These are phyloP conservation scores for Arbacia lixula DNA, from an alignment of 53 echinoderm and acorn worm species.

Conservation along the genomic window DNA sequence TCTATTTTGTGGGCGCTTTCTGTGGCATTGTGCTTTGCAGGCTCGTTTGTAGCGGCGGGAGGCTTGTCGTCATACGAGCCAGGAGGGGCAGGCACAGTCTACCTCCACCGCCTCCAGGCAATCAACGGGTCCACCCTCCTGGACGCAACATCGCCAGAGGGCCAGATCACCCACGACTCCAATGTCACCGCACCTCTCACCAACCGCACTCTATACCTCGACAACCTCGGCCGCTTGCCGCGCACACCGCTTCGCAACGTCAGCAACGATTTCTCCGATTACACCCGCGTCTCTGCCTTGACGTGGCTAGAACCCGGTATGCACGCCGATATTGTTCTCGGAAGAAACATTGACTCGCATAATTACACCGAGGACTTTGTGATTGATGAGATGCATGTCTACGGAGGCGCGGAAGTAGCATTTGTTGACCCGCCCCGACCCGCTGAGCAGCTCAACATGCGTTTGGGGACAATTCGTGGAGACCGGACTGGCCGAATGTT, in stretches of 20 bases:
- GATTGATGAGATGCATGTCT: constrained; percentile 86
- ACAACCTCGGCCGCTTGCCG: constrained; percentile 83
- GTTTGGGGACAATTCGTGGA: constrained; percentile 78
- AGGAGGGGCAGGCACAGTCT: constrained; percentile 87
- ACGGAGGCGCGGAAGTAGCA: constrained; percentile 82
- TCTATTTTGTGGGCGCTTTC: too few relatives aligned
- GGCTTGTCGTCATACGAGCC: constrained; percentile 75
- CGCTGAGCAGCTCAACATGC: constrained; percentile 40
- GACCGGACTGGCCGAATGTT: constrained; percentile 82
- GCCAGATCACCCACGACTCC: constrained; percentile 81
- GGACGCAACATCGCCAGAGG: constrained; percentile 86
- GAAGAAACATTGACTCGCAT: constrained; percentile 70
- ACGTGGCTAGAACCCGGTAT: constrained; percentile 75
- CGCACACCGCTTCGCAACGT: constrained; percentile 67
- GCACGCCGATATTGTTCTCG: constrained; percentile 56
- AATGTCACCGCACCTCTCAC: constrained; percentile 87
- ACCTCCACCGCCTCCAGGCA: constrained; percentile 86
- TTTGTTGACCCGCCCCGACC: constrained; percentile 72
- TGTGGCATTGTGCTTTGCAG: constrained; percentile 27
- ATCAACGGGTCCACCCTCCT: constrained; percentile 73
- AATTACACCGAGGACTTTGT: constrained; percentile 78
- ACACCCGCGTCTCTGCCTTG: constrained; percentile 55
- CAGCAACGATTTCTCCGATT: constrained; percentile 65
- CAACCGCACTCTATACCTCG: constrained; percentile 89
- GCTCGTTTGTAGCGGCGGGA: constrained; percentile 80